Base-by-base conservation (phyloP, 2,888 invertebrate species). In the Nomada ruficornis region DNA sequence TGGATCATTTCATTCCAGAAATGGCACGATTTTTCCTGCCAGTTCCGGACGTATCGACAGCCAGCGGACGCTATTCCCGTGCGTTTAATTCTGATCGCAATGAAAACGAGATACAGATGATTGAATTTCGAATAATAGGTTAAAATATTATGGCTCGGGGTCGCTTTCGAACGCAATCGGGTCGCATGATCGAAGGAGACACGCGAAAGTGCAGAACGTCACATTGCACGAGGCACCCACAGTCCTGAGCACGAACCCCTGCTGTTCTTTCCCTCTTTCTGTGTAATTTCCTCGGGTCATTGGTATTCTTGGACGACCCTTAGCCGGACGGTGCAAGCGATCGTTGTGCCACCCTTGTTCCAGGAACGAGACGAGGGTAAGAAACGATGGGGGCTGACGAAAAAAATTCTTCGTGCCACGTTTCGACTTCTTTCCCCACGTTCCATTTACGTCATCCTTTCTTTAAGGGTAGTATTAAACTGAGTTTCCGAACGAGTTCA, bases 281-380 rank as follows among this genome's bases (percentile, higher is more conserved):
- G 70, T 71, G 84, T 77, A 82, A 87, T 86, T 87, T 89, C 75
- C 86, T 69, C 71, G 83, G 80, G 72, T 84, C 87, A 84, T 88
- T 86, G 87, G 83, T 86, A 89, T 89, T 88, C 86, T 68, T 77
- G 75, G 77, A 64, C 74, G 77, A 80, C 70, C 57, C 77, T 80
- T 77, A 78, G 77, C 71, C 65, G 77, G 76, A 73, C 64, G 63
- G 78, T 69, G 81, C 60, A 67, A 84, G 84, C 84, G 78, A 82
- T 87, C 80, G 72, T 73, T 75, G 78, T 80, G 69, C 74, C 65
- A 65, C 60, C 73, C 64, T 74, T 70, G 82, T 74, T 78, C 50
- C 75, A 62, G 18, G n/a, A 44, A 55, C 73, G 69, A 63, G 60
- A 29, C 65, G 55, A 59, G 70, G 67, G 75, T 68, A 65, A 68